Evolutionary conservation across 2,888 invertebrate genomes (phyloP).

Genomic region (Patella pellucida): DNA sequence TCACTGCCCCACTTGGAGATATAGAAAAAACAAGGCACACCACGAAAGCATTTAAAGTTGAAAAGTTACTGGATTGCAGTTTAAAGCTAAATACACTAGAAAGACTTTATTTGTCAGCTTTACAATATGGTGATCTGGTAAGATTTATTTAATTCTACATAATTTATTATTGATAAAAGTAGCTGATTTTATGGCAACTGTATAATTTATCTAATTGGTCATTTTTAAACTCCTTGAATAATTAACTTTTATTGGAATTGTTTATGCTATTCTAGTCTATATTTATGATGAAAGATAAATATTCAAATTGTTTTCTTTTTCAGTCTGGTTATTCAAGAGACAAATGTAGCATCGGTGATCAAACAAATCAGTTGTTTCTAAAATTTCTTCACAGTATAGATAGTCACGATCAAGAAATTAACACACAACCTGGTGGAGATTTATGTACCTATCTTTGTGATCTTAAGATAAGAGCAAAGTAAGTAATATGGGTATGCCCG

Average conservation of each 20-base stretch:
- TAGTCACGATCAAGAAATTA: conserved; percentile 26
- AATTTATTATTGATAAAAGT: too few relatives aligned
- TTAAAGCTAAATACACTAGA: conserved; percentile 58
- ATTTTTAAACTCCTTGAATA: too few relatives aligned
- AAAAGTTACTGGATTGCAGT: conserved; percentile 52
- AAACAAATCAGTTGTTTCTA: conserved; percentile 55
- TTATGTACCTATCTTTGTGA: conserved; percentile 56
- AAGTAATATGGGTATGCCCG: conserved; percentile 4
- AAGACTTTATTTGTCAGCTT: conserved; percentile 56
- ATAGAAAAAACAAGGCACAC: conserved; percentile 23
- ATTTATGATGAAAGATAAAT: background rate
- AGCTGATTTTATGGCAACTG: too few relatives aligned
- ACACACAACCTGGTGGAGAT: conserved; percentile 61
- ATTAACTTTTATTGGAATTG: too few relatives aligned
- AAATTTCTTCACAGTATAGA: conserved; percentile 56
- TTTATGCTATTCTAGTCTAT: background rate
- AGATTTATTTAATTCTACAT: conserved; percentile 4
- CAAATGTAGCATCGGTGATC: conserved; percentile 55
- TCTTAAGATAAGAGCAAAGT: conserved; percentile 54
- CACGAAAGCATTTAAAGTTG: conserved; percentile 17
- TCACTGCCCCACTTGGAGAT: conserved; percentile 47
- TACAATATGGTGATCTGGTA: conserved; percentile 64
- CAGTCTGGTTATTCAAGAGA: conserved; percentile 51
- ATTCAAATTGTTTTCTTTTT: background rate
- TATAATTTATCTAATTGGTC: too few relatives aligned